phyloP scores from a whole-genome alignment of 2,888 invertebrate genomes.

The Tortrix viridana region DNA sequence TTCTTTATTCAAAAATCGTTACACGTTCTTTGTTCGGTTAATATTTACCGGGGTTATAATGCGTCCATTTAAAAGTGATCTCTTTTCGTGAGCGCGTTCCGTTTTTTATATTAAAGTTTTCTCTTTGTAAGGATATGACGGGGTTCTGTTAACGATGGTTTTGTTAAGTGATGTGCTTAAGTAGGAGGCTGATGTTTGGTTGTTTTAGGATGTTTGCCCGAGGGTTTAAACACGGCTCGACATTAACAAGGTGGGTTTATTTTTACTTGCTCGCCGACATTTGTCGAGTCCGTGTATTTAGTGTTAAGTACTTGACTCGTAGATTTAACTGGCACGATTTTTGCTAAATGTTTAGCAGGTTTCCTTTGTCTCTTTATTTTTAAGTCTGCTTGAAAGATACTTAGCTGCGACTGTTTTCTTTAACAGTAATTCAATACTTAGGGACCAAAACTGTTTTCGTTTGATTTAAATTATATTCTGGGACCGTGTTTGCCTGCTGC shows the following conservation, averaged over 20 bases:
- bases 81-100: slow-evolving; percentile 44
- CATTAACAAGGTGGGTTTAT: slow-evolving; percentile 75
- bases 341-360: slow-evolving; percentile 33
- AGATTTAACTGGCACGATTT: slow-evolving; percentile 34
- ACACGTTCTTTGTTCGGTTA: slow-evolving; percentile 71
- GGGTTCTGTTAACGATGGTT: slow-evolving; percentile 63
- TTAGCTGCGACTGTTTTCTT: too few species aligned
- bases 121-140: slow-evolving; percentile 43
- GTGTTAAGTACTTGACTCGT: slow-evolving; percentile 36
- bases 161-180: slow-evolving; percentile 76
- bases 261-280: slow-evolving; percentile 51
- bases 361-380: slow-evolving; percentile 13
- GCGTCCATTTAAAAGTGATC: slow-evolving; percentile 61
- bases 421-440: too few species aligned
- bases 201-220: slow-evolving; percentile 80
- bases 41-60: slow-evolving; percentile 65
- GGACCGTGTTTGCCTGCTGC: too few species aligned
- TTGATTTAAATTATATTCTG: too few species aligned
- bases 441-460: too few species aligned
- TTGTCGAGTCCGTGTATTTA: slow-evolving; percentile 33
- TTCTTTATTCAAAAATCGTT: slow-evolving; percentile 70
- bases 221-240: slow-evolving; percentile 69
- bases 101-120: background rate
- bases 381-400: background rate
- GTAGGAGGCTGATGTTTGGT: slow-evolving; percentile 77